Conservation (phyloP, 1,140 invertebrate species). For the Goniozus legneri region DNA sequence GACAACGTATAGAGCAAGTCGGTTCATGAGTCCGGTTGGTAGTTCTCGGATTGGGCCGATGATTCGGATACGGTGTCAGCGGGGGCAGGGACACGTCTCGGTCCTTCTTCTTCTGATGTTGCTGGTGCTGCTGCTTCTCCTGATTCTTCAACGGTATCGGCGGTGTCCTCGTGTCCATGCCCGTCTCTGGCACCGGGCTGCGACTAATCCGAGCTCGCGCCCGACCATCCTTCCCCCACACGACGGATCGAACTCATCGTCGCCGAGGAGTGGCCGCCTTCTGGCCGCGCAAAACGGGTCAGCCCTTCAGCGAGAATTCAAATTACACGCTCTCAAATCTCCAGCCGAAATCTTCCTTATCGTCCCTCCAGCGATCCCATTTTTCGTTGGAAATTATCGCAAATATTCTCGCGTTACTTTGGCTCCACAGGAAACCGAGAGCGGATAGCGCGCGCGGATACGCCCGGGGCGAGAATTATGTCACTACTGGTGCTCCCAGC, state of each 20-base stretch:
- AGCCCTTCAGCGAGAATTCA: slow-evolving; percentile 13
- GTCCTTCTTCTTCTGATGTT: slow-evolving; percentile 31
- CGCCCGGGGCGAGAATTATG: too few relatives aligned
- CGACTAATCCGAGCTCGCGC: slow-evolving; percentile 25
- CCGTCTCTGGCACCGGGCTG: slow-evolving; percentile 33
- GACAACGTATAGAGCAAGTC: slow-evolving; percentile 18
- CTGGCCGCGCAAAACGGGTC: slow-evolving; percentile 6
- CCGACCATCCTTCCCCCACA: slow-evolving; percentile 27
- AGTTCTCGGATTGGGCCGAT: slow-evolving; percentile 25
- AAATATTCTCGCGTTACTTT: too few relatives aligned
- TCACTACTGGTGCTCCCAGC: too few relatives aligned
- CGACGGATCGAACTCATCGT: slow-evolving; percentile 26
- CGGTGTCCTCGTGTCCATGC: slow-evolving; percentile 53
- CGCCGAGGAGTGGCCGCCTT: slow-evolving; percentile 15
- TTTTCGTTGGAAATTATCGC: too few relatives aligned
- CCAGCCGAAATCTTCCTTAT: too few relatives aligned
- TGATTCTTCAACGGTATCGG: slow-evolving; percentile 41
- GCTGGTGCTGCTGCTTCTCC: slow-evolving; percentile 28
- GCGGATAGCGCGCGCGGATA: too few relatives aligned
- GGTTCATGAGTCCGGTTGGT: slow-evolving; percentile 25
- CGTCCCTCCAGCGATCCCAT: too few relatives aligned
- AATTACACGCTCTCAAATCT: background rate
- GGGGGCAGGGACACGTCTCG: slow-evolving; percentile 46
- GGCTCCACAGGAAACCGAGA: too few relatives aligned
- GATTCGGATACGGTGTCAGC: slow-evolving; percentile 35